A percentile compares a stretch with the other conserved stretches of the same genome.
Conservation (phyloP, 2,113 vertebrate genomes). For the Carassius carassius region DNA sequence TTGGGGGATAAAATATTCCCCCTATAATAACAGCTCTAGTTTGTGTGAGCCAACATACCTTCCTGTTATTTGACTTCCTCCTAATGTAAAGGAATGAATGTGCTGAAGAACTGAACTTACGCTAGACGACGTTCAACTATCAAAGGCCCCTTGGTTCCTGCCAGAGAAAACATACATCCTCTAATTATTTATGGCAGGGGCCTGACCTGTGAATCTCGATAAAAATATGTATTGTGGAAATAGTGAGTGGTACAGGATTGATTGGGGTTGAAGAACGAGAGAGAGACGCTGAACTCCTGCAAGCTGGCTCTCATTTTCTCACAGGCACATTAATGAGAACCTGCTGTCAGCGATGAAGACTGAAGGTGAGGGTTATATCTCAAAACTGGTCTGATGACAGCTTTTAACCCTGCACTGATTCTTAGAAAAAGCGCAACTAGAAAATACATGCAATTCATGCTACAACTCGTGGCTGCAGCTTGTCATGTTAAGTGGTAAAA, state of each 20-base stretch:
- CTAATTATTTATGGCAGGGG: constrained; percentile 64
- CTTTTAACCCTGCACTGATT: too few species aligned
- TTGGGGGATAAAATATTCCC: constrained; percentile 4
- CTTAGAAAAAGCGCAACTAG: too few species aligned
- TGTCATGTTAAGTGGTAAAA: too few species aligned
- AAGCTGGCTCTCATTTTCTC: too few species aligned
- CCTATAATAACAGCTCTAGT: not conserved
- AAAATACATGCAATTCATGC: too few species aligned
- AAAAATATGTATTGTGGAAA: constrained; percentile 48
- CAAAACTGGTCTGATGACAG: too few species aligned
- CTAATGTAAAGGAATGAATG: constrained; percentile 49
- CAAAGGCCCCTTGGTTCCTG: constrained; percentile 54
- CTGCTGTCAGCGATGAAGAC: too few species aligned
- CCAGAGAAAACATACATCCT: constrained; percentile 33
- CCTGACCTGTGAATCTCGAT: constrained; percentile 53
- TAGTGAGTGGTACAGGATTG: not conserved
- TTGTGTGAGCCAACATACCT: constrained; percentile 13
- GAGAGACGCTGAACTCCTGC: not conserved
- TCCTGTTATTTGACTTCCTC: not conserved
- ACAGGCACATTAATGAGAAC: too few species aligned
- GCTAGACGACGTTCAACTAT: constrained; percentile 55
- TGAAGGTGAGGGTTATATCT: too few species aligned
- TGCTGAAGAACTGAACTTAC: not conserved
- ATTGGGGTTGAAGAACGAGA: not conserved
- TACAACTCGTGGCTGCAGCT: too few species aligned